phyloP scores from a whole-genome alignment of 2,113 vertebrate species.

The Egretta garzetta region DNA sequence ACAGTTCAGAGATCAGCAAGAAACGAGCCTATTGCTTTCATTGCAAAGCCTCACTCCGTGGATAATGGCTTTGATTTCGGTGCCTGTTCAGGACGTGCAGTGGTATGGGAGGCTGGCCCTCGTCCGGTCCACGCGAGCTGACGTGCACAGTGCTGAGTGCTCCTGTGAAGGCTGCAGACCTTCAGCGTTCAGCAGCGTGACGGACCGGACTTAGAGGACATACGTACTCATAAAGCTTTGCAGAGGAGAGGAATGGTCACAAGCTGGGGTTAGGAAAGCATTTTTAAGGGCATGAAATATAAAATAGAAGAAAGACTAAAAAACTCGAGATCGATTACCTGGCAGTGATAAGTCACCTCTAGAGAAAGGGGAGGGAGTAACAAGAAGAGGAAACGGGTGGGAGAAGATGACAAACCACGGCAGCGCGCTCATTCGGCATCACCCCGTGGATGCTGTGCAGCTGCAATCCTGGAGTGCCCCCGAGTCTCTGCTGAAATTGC shows the following conservation, averaged over 20 bases:
- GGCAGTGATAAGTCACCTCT: constrained; percentile 33
- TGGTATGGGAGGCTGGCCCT: not conserved
- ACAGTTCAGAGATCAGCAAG: not conserved
- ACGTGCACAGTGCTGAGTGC: not conserved
- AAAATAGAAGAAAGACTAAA: not conserved
- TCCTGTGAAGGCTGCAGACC: not conserved
- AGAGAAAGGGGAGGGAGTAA: constrained; percentile 5
- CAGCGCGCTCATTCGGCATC: not conserved
- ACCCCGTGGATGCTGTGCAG: not conserved
- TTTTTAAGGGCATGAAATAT: not conserved
- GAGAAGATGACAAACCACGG: not conserved
- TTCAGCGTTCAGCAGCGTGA: not conserved
- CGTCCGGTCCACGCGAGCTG: not conserved
- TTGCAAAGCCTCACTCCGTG: not conserved
- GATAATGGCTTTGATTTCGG: not conserved
- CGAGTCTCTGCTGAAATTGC: not conserved
- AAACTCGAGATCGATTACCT: not conserved
- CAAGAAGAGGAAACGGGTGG: not conserved
- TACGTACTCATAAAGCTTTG: not conserved
- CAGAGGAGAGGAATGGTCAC: not conserved
- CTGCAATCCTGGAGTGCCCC: not conserved
- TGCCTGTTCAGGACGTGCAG: not conserved
- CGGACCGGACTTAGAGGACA: not conserved
- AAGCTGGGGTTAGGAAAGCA: not conserved
- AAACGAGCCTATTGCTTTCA: not conserved